Conservation (phyloP, 2,797 vertebrate species). For the Hylomyscus alleni region DNA sequence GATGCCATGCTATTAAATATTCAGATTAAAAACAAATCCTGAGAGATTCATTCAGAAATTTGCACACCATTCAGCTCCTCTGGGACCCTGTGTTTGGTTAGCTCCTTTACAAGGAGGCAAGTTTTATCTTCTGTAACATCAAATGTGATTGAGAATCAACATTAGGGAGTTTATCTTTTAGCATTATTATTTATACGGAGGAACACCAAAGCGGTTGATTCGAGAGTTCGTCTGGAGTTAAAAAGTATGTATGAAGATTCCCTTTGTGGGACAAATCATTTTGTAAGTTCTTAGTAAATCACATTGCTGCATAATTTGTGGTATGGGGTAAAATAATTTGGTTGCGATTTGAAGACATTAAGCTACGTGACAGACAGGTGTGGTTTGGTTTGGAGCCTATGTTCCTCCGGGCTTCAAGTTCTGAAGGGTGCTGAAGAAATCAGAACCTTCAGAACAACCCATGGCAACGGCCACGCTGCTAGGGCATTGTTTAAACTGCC, state of each 20-base stretch:
- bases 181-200: conserved; percentile 85
- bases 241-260: conserved; percentile 82
- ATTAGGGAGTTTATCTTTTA: conserved; percentile 79
- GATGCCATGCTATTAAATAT: conserved; percentile 81
- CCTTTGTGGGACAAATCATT: conserved; percentile 80
- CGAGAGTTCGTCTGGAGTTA: conserved; percentile 79
- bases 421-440: conserved; percentile 42
- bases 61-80: conserved; percentile 67
- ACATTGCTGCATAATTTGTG: conserved; percentile 74
- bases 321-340: conserved; percentile 64
- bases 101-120: conserved; percentile 67
- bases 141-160: conserved; percentile 72
- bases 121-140: conserved; percentile 83
- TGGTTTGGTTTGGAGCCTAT: conserved; percentile 40
- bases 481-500: conserved; percentile 53
- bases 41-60: conserved; percentile 84
- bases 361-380: conserved; percentile 53
- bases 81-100: conserved; percentile 77
- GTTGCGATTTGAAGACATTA: conserved; percentile 67
- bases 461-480: background rate
- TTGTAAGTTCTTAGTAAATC: conserved; percentile 84
- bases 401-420: conserved; percentile 29
- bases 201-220: conserved; percentile 84
- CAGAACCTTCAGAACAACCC: conserved; percentile 51
- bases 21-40: conserved; percentile 86